Percentiles rank a stretch among this genome's conserved stretches.
Conservation (phyloP, 2,797 vertebrate genomes). For the Pagetopsis macropterus region DNA sequence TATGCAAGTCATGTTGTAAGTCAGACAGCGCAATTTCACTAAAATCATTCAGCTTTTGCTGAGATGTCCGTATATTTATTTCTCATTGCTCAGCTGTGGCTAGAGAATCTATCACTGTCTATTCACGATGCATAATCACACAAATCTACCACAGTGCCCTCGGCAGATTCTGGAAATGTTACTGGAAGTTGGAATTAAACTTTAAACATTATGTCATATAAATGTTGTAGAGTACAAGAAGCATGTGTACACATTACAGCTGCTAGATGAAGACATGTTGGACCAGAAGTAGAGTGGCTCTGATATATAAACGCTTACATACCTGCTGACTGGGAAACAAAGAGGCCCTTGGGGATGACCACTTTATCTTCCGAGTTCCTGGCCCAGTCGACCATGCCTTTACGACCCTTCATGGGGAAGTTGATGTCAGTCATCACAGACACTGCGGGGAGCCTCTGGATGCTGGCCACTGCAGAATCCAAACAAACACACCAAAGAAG, state of each 20-base stretch:
- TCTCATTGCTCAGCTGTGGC: constrained; percentile 18
- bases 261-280: constrained; percentile 23
- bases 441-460: constrained; percentile 97
- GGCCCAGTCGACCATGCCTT: constrained; percentile 99
- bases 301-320: constrained; percentile 56
- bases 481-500: constrained; percentile 40
- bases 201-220: constrained; percentile 9
- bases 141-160: constrained; percentile 3
- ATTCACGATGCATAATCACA: constrained; percentile 21
- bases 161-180: constrained; percentile 2
- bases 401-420: constrained; percentile 99
- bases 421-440: constrained; percentile 98
- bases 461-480: constrained; percentile 91
- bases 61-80: constrained; percentile 43
- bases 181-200: constrained; percentile 8
- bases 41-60: constrained; percentile 47
- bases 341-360: constrained; percentile 97
- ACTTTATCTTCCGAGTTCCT: constrained; percentile 98
- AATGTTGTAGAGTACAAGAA: background rate
- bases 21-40: constrained; percentile 40
- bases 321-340: constrained; percentile 96
- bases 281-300: constrained; percentile 8
- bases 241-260: background rate
- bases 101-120: constrained; percentile 30
- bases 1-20: constrained; percentile 12